Conservation (phyloP, 2,797 vertebrate genomes). For the Threskiornis aethiopicus region DNA sequence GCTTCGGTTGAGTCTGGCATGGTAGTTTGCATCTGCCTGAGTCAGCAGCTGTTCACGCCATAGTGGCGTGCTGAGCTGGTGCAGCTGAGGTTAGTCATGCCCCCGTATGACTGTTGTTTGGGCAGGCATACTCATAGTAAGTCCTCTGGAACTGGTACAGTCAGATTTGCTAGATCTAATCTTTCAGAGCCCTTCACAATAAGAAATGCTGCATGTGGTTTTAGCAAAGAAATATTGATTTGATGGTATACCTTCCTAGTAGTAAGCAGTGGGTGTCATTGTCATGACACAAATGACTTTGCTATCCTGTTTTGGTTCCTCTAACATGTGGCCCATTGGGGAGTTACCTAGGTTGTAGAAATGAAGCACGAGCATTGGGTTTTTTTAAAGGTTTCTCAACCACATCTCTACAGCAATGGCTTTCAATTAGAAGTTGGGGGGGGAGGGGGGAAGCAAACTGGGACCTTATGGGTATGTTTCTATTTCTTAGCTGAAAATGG, state of each 20-base stretch:
- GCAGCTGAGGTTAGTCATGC: background rate
- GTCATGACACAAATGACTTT: background rate
- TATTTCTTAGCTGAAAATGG: background rate
- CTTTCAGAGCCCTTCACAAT: background rate
- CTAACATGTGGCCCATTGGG: background rate
- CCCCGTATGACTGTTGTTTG: background rate
- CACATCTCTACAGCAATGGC: background rate
- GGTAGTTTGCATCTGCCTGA: background rate
- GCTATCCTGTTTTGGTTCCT: background rate
- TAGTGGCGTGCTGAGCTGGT: background rate
- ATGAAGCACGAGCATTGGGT: background rate
- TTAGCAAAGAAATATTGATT: background rate
- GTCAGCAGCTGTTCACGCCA: background rate
- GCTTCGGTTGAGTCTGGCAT: background rate
- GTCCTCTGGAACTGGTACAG: background rate
- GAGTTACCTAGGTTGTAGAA: background rate
- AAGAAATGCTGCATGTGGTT: background rate
- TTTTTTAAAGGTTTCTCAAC: background rate
- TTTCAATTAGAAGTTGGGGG: accelerated
- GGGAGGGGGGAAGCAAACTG: background rate
- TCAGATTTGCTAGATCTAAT: background rate
- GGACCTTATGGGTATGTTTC: background rate
- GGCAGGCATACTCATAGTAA: accelerated
- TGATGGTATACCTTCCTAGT: background rate
- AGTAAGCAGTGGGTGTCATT: background rate